Evolutionary conservation across 1,140 invertebrate genomes (phyloP).

Genomic region (Euwallacea similis): DNA sequence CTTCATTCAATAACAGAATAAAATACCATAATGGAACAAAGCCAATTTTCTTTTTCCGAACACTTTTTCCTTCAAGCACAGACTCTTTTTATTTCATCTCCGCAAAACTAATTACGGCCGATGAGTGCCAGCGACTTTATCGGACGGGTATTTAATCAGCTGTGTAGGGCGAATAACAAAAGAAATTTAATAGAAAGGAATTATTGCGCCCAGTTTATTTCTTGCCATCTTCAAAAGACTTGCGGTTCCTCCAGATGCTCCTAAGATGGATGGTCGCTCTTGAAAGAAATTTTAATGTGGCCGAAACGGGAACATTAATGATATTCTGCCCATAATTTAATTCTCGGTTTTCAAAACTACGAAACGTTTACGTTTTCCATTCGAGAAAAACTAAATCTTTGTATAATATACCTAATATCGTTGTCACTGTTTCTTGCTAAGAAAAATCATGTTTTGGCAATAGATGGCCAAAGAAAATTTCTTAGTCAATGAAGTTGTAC

Average conservation of each 20-base stretch:
- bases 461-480: too few relatives aligned
- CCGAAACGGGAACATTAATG: too few relatives aligned
- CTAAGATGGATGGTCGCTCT: neutral
- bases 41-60: constrained; percentile 19
- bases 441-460: neutral
- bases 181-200: constrained; percentile 21
- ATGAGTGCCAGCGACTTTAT: constrained; percentile 29
- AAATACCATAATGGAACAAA: constrained; percentile 12
- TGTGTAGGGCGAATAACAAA: constrained; percentile 23
- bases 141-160: constrained; percentile 25
- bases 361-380: too few relatives aligned
- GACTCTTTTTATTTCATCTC: constrained; percentile 25
- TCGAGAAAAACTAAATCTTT: too few relatives aligned
- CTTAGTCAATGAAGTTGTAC: neutral
- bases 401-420: neutral
- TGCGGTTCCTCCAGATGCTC: neutral
- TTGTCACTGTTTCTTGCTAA: neutral
- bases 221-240: neutral
- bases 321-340: too few relatives aligned
- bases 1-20: constrained; percentile 5
- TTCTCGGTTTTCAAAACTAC: too few relatives aligned
- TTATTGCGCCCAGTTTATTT: constrained; percentile 19
- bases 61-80: constrained; percentile 18
- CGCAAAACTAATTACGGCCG: constrained; percentile 28
- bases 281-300: constrained; percentile 5